Evolutionary conservation across 2,888 invertebrate species (phyloP), one percentile per base, ranked within the genome.

Genomic region (Watsonalla binaria): DNA sequence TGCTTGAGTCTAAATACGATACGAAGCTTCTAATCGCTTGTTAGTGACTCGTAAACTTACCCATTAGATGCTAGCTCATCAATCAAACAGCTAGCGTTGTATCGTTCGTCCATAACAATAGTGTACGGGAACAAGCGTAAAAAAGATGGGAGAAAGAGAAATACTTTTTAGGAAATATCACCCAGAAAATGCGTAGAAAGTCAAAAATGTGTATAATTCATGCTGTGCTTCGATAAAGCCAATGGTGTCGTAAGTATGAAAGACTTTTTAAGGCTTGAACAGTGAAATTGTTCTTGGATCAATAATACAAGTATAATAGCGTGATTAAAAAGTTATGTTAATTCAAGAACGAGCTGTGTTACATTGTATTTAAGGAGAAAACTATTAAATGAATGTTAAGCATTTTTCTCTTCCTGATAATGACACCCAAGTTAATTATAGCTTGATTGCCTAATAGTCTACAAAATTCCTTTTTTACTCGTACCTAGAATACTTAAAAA

Each of bases 21-120:
- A 77, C 67, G 69, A 88, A 88, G 87, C 87, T 59, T 76, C 86
- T 89, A 86, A 77, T 57, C 61, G 73, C 71, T 65, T 72, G 74
- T 69, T 73, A 64, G 66, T 67, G 66, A 61, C 66, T 64, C 70
- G 59, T 66, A 67, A 68, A 95, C 95, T 95, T 94, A 95, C 95
- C 95, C 95, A 90, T 93, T 94, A 80, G 93, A 93, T 80, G 94
- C 93, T 92, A 94, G 92, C 92, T 96, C 95, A 92, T 95, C 95
- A 92, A 95, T 94, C 92, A 96, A 93, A 95, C 95, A 95, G 95
- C 96, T 96, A 87, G 76, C 78, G 73, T 80, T 70, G 62, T 63
- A 71, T 69, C 70, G 72, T 78, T 76, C 73, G 71, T 86, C 88
- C 89, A 74, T 73, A 74, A 84, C 69, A 82, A 77, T 76, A 84